phyloP scores from a whole-genome alignment of 2,888 invertebrate genomes.

The Rugalucina vietnamica region DNA sequence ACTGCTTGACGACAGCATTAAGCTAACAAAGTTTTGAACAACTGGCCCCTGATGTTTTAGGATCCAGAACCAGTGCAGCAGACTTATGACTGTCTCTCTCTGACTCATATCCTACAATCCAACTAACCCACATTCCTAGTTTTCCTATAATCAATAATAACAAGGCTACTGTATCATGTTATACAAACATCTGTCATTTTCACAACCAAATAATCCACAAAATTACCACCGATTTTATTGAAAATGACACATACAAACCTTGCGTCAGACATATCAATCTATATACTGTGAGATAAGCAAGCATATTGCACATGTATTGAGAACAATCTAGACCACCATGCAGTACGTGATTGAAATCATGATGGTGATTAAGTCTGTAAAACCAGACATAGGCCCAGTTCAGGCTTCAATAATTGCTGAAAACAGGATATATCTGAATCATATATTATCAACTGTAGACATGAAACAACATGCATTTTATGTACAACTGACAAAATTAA shows the following conservation, averaged over 20 bases:
- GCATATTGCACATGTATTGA: background rate
- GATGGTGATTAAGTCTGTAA: background rate
- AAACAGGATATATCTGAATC: background rate
- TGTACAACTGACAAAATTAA: no score
- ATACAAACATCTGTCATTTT: background rate
- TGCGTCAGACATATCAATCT: background rate
- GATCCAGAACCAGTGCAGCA: no score
- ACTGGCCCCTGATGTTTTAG: no score
- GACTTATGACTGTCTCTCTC: no score
- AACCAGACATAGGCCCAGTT: background rate
- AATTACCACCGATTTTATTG: background rate
- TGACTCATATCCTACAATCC: no score
- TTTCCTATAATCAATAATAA: constrained; percentile 1
- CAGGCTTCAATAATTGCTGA: background rate
- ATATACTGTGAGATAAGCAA: background rate
- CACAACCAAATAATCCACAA: background rate
- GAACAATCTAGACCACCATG: background rate
- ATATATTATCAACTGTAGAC: background rate
- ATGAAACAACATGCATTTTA: background rate
- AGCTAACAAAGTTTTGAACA: no score
- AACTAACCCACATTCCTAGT: background rate
- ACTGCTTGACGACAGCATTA: no score
- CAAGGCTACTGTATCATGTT: background rate
- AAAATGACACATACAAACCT: background rate
- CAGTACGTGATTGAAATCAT: background rate